Evolutionary conservation across 2,113 vertebrate genomes (phyloP).

Genomic region (Entelurus aequoreus): DNA sequence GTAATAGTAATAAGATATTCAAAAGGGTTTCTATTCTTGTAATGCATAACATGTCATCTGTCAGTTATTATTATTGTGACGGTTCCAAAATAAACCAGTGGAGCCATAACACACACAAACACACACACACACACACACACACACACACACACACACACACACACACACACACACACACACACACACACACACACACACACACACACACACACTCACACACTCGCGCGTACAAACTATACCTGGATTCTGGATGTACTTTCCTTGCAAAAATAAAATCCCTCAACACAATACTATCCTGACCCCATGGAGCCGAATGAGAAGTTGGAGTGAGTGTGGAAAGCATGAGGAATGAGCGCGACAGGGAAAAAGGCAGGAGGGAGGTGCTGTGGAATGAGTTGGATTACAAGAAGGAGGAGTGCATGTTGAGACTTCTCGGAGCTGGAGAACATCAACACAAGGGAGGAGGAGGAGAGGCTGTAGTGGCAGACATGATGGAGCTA

Average conservation of each 20-base stretch:
- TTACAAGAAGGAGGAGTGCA: constrained; percentile 29
- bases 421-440: constrained; percentile 20
- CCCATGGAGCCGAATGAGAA: constrained; percentile 12
- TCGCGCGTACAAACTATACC: constrained; percentile 15
- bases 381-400: constrained; percentile 31
- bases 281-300: constrained; percentile 14
- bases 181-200: too few relatives aligned
- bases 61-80: too few relatives aligned
- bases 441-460: constrained; percentile 40
- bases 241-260: constrained; percentile 21
- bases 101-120: too few relatives aligned
- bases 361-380: constrained; percentile 10
- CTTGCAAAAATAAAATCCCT: constrained; percentile 14
- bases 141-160: not conserved
- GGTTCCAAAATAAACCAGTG: too few relatives aligned
- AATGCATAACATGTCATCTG: too few relatives aligned
- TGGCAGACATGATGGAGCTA: not conserved
- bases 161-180: constrained; percentile 4
- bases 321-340: constrained; percentile 8
- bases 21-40: too few relatives aligned
- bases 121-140: too few relatives aligned
- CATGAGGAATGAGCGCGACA: not conserved
- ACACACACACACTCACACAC: not conserved
- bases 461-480: not conserved
- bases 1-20: too few relatives aligned